Conservation (phyloP, 2,797 vertebrate species). For the Parauchenoglanis ngamensis region DNA sequence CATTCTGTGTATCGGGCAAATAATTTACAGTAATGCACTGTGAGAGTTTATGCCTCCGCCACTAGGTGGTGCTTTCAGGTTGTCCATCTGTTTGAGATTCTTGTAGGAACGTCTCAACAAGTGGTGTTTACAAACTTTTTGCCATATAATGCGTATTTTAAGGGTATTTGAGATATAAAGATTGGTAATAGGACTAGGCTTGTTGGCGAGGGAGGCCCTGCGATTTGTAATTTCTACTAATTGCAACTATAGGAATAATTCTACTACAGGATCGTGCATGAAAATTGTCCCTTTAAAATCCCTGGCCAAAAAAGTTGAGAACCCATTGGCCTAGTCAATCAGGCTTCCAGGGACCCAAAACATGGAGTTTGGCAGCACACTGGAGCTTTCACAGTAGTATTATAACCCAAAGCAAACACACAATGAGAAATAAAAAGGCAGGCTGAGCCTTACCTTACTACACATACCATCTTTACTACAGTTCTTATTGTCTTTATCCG, state of each 20-base stretch:
- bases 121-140: not conserved
- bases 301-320: not conserved
- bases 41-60: not conserved
- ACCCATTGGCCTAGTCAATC: not conserved
- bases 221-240: not conserved
- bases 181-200: not conserved
- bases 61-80: not conserved
- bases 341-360: not conserved
- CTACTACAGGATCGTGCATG: not conserved
- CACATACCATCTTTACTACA: slow-evolving; percentile 87
- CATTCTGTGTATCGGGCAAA: not conserved
- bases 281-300: not conserved
- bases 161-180: not conserved
- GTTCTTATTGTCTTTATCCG: slow-evolving; percentile 87
- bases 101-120: not conserved
- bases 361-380: not conserved
- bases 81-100: not conserved
- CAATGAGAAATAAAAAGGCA: slow-evolving; percentile 54
- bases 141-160: not conserved
- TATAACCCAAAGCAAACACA: not conserved
- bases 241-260: not conserved
- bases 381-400: not conserved
- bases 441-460: slow-evolving; percentile 85
- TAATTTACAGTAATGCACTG: not conserved
- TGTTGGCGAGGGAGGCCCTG: not conserved